Evolutionary conservation across 2,888 invertebrate genomes (phyloP).

Genomic region (Rhingia campestris): DNA sequence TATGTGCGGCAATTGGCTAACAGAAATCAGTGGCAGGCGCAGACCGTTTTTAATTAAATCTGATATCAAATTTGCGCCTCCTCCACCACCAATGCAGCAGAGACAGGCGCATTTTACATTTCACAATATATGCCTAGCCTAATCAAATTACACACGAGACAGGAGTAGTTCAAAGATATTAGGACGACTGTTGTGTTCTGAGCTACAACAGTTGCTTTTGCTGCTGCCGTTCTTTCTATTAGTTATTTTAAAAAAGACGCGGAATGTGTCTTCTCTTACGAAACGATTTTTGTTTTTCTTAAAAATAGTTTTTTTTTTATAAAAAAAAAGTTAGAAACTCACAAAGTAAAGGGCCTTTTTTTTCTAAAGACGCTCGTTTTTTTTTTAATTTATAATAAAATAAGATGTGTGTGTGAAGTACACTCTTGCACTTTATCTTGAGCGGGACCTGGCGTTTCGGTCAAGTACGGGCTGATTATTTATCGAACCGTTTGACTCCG

Average conservation of each 20-base stretch:
- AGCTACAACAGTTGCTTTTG: slow-evolving; percentile 5
- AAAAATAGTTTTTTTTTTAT: slow-evolving; percentile 19
- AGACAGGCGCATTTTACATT: background rate
- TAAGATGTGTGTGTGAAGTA: too few relatives aligned
- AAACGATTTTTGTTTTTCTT: slow-evolving; percentile 33
- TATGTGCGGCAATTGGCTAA: slow-evolving; percentile 23
- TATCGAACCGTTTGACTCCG: too few relatives aligned
- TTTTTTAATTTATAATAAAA: too few relatives aligned
- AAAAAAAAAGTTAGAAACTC: slow-evolving; percentile 5
- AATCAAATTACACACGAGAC: slow-evolving; percentile 32
- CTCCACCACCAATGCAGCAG: background rate
- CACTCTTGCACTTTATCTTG: too few relatives aligned
- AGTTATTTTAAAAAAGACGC: slow-evolving; percentile 39
- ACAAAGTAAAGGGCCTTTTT: too few relatives aligned
- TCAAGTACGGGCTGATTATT: too few relatives aligned
- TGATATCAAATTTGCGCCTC: background rate
- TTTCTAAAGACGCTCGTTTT: too few relatives aligned
- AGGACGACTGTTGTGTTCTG: background rate
- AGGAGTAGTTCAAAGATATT: background rate
- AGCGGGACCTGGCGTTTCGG: too few relatives aligned
- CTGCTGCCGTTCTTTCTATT: background rate
- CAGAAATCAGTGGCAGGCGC: slow-evolving; percentile 21
- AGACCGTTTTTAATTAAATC: background rate
- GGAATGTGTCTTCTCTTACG: slow-evolving; percentile 65
- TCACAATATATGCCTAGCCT: background rate